Conservation (phyloP, 1,140 invertebrate genomes). For the Rhopalosiphum maidis region DNA sequence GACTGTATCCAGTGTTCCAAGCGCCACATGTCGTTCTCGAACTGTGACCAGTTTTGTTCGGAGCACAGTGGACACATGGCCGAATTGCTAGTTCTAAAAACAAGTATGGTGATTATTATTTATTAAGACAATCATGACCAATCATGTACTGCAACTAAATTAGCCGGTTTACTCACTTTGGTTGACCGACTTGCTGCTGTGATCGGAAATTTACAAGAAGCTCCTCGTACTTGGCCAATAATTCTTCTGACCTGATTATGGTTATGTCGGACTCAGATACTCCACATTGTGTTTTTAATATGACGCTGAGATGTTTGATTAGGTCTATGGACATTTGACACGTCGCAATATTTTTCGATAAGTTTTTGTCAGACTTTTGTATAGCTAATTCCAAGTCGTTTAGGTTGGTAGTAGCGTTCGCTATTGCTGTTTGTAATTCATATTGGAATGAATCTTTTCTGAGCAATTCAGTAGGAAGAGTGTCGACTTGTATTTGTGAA, state of each 20-base stretch:
- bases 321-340: conserved; percentile 79
- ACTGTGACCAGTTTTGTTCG: conserved; percentile 85
- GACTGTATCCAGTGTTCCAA: conserved; percentile 89
- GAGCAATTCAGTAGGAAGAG: conserved; percentile 73
- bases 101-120: not conserved
- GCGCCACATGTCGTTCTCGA: conserved; percentile 87
- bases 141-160: not conserved
- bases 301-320: conserved; percentile 76
- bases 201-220: conserved; percentile 75
- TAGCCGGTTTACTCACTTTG: conserved; percentile 54
- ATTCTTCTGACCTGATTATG: conserved; percentile 70
- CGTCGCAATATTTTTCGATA: conserved; percentile 72
- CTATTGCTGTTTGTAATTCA: conserved; percentile 67
- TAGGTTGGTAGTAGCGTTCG: conserved; percentile 43
- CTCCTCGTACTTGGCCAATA: conserved; percentile 73
- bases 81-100: not conserved
- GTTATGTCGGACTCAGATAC: conserved; percentile 72
- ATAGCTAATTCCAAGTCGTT: conserved; percentile 52
- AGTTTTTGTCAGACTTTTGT: conserved; percentile 58
- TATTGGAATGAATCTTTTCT: conserved; percentile 80
- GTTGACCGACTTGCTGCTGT: conserved; percentile 77
- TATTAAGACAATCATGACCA: not conserved
- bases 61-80: conserved; percentile 76
- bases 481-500: conserved; percentile 79
- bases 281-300: conserved; percentile 77